Evolutionary conservation across 23 tunicate species (phyloP).

Genomic region (Diplosoma virens): DNA sequence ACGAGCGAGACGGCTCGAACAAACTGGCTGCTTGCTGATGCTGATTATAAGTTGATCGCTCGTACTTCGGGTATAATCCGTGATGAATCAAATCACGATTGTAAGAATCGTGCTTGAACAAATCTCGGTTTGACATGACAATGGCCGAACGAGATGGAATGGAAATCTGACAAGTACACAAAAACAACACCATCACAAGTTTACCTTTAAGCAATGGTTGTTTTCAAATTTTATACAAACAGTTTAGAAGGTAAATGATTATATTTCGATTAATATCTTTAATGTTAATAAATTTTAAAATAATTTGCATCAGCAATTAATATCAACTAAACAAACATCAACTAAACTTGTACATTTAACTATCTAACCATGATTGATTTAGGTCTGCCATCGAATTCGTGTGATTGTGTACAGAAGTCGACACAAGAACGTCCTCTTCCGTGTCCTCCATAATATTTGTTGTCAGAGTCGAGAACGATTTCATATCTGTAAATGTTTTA

Average conservation of each 20-base stretch:
- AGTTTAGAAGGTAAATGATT: background rate
- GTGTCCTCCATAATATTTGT: conserved; percentile 55
- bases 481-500: conserved; percentile 55
- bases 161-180: conserved; percentile 15
- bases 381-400: conserved; percentile 36
- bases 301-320: no score
- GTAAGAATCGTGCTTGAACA: background rate
- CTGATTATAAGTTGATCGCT: no score
- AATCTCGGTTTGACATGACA: conserved; percentile 29
- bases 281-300: background rate
- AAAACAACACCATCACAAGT: no score
- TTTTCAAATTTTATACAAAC: background rate
- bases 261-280: background rate
- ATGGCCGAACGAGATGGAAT: conserved; percentile 40
- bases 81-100: no score
- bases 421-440: conserved; percentile 41
- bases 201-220: background rate
- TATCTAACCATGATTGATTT: conserved; percentile 68
- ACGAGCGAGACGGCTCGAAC: no score
- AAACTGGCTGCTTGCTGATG: no score
- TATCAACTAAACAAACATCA: no score
- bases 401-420: conserved; percentile 20
- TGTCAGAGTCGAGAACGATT: conserved; percentile 61
- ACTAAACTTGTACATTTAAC: background rate
- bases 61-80: no score